Evolutionary conservation across 2,888 invertebrate genomes (phyloP).

Genomic region (Caenorhabditis sp.): DNA sequence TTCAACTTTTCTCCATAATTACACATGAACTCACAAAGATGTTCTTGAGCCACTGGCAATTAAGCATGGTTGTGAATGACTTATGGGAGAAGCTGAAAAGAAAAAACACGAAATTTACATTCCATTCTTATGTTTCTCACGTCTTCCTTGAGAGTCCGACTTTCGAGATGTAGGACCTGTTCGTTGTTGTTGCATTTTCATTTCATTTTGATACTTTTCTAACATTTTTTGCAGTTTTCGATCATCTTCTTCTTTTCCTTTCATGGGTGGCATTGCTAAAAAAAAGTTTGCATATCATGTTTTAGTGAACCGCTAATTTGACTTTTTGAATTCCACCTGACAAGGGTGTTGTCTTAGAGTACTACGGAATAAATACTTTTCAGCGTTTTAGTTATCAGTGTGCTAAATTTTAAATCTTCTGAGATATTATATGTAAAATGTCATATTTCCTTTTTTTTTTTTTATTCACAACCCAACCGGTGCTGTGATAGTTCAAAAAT

Average conservation of each 20-base stretch:
- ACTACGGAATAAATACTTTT: no score
- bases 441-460: no score
- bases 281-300: neutral
- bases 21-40: constrained; percentile 31
- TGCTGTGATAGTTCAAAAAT: no score
- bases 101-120: neutral
- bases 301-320: no score
- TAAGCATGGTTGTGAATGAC: constrained; percentile 68
- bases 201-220: constrained; percentile 63
- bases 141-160: neutral
- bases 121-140: neutral
- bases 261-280: neutral
- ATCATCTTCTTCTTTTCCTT: constrained; percentile 50
- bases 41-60: constrained; percentile 49
- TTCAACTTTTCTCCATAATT: neutral
- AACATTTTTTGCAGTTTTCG: constrained; percentile 63
- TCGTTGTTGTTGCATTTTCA: constrained; percentile 40
- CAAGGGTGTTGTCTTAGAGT: no score
- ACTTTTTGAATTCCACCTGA: no score
- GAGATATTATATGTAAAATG: no score
- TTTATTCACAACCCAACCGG: no score
- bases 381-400: no score
- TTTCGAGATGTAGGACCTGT: neutral
- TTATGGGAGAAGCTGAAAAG: constrained; percentile 55
- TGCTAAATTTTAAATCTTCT: no score